Base-by-base conservation (phyloP, 2,888 invertebrate genomes). In the Mystacides longicornis region DNA sequence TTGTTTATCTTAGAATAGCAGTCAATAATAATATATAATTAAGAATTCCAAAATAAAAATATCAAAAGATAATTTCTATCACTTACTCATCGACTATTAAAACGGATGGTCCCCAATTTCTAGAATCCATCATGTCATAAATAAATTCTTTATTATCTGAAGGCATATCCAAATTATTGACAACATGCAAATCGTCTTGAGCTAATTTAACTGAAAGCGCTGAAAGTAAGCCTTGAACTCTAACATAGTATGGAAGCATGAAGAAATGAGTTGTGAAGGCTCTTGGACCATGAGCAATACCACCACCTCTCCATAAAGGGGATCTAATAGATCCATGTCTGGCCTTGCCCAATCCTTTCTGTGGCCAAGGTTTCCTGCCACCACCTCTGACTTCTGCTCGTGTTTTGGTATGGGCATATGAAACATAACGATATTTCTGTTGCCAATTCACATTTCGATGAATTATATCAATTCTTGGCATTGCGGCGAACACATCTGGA, bases 51-150 rank as follows among this genome's bases (percentile, higher is more conserved):
- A n/a, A n/a, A n/a, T n/a, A n/a, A n/a, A n/a, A n/a, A n/a, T n/a
- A n/a, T n/a, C n/a, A n/a, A n/a, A n/a, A n/a, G n/a, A n/a, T n/a
- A n/a, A n/a, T n/a, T n/a, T n/a, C n/a, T n/a, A n/a, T 7, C 14
- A 77, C 87, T 80, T 83, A 92, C 86, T 86, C 87, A 72, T 98
- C 94, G 52, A 98, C 81, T 73, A 99, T 87, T 1, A 99, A 76
- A 11, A 95, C 93, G 9, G 97, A 94, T 37, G 93, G 89, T 11
- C 99, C 99, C 99, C 99, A 99, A 68, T 88, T 86, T 63, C 98
- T 81, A 45, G 82, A 79, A 63, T 89, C 86, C 23, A 91, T 83
- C 51, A 99, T 73, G 63, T 93, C 86, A 63, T 83, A 75, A 7
- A 99, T 72, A 67, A 82, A 96, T 65, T 82, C 74, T 0, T 86